These are phyloP conservation scores for Leptoclinus maculatus DNA, from an alignment of 2,797 vertebrate species.

Conservation along the genomic window DNA sequence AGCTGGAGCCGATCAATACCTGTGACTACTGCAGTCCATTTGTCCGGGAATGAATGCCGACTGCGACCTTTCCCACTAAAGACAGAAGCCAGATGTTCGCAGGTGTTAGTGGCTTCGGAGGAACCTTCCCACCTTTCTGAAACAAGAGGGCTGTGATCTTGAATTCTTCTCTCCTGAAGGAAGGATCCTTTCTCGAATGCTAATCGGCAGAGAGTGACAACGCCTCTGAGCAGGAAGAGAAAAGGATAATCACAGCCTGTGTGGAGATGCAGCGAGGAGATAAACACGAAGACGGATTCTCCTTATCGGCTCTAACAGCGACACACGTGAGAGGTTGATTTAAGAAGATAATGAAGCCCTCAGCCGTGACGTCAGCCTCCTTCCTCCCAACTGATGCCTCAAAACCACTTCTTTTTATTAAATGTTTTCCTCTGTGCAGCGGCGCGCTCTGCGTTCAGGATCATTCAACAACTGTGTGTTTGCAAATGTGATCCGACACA, in stretches of 20 bases:
- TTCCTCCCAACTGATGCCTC: neutral
- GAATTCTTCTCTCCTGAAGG: conserved; percentile 20
- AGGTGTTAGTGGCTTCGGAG: too few relatives aligned
- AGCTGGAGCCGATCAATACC: too few relatives aligned
- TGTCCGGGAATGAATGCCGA: too few relatives aligned
- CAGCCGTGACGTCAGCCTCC: neutral
- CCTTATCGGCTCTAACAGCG: conserved; percentile 56
- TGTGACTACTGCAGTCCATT: too few relatives aligned
- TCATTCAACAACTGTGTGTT: neutral
- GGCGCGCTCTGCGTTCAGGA: too few relatives aligned
- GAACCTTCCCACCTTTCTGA: conserved; percentile 10
- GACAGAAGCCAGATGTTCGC: too few relatives aligned
- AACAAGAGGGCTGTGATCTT: conserved; percentile 33
- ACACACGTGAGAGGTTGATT: conserved; percentile 59
- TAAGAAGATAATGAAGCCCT: conserved; percentile 56
- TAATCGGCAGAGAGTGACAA: conserved; percentile 42
- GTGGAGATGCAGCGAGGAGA: conserved; percentile 63
- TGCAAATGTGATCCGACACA: conserved; percentile 33
- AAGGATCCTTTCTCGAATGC: conserved; percentile 26
- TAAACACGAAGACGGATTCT: conserved; percentile 65
- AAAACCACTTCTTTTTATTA: conserved; percentile 3
- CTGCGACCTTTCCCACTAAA: too few relatives aligned
- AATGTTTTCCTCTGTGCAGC: neutral
- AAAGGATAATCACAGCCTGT: conserved; percentile 48
- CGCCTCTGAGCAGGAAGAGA: conserved; percentile 46